Evolutionary conservation across 2,797 vertebrate genomes (phyloP).

Genomic region (Eulemur coronatus): DNA sequence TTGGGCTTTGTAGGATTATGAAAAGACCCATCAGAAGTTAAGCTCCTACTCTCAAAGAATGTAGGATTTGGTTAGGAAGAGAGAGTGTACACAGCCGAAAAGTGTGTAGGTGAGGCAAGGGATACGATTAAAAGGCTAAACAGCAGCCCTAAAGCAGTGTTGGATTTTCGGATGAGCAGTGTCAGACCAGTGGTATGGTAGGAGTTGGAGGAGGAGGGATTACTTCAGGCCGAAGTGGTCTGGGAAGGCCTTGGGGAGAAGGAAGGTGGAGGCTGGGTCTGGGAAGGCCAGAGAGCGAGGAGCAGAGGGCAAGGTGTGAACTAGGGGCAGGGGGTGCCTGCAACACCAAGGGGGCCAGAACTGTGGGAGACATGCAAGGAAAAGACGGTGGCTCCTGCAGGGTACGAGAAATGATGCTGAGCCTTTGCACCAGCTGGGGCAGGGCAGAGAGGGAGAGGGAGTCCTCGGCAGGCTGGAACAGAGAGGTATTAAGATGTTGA

Average conservation of each 20-base stretch:
- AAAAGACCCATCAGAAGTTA: background rate
- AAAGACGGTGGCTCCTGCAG: background rate
- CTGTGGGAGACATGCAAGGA: rapidly evolving
- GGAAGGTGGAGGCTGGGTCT: background rate
- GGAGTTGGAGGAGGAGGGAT: background rate
- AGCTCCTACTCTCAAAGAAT: background rate
- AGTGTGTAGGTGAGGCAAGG: background rate
- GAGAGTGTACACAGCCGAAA: background rate
- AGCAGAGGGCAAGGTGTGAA: background rate
- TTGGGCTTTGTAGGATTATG: background rate
- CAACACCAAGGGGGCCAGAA: background rate
- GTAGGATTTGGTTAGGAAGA: background rate
- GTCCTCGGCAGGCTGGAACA: background rate
- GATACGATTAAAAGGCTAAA: background rate
- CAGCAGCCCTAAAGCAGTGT: background rate
- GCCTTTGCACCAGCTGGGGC: background rate
- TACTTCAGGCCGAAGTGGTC: background rate
- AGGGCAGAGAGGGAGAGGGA: background rate
- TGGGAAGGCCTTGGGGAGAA: background rate
- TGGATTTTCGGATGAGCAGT: background rate
- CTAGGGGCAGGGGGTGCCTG: background rate
- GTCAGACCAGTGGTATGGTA: background rate
- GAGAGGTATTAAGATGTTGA: background rate
- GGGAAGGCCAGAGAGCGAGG: background rate
- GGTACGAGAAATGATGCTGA: rapidly evolving